Evolutionary conservation across 2,113 vertebrate species (phyloP).

Genomic region (Entomyzon cyanotis): DNA sequence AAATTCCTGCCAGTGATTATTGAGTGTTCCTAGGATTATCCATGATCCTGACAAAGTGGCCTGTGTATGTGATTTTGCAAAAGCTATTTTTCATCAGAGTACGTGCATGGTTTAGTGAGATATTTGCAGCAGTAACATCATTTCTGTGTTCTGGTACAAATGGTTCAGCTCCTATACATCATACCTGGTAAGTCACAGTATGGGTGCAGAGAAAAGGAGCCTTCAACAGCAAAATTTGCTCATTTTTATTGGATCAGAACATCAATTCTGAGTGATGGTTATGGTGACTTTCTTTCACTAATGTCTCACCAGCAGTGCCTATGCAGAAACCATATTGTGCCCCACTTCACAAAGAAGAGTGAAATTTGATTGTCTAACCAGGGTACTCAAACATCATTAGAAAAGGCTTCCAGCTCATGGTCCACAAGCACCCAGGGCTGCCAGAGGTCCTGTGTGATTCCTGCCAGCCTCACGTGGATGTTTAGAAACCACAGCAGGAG

Average conservation of each 20-base stretch:
- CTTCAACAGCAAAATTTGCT: not conserved
- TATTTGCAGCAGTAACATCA: not conserved
- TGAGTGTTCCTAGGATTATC: constrained; percentile 29
- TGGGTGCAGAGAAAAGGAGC: not conserved
- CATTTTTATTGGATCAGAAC: not conserved
- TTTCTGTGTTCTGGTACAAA: not conserved
- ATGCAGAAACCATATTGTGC: not conserved
- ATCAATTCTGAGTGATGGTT: not conserved
- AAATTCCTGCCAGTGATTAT: not conserved
- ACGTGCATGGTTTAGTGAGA: not conserved
- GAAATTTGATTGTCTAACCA: not conserved
- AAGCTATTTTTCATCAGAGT: not conserved
- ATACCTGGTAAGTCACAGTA: not conserved
- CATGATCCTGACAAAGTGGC: not conserved
- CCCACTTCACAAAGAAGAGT: not conserved
- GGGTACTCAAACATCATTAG: not conserved
- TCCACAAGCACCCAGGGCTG: not conserved
- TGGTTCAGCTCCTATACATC: not conserved
- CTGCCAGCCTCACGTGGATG: not conserved
- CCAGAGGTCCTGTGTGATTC: not conserved
- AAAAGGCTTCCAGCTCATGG: not conserved
- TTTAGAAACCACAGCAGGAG: not conserved
- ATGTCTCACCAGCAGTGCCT: not conserved
- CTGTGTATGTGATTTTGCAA: not conserved
- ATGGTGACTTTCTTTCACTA: not conserved